Evolutionary conservation across 2,113 vertebrate species (phyloP).

Genomic region (Thunnus maccoyii): DNA sequence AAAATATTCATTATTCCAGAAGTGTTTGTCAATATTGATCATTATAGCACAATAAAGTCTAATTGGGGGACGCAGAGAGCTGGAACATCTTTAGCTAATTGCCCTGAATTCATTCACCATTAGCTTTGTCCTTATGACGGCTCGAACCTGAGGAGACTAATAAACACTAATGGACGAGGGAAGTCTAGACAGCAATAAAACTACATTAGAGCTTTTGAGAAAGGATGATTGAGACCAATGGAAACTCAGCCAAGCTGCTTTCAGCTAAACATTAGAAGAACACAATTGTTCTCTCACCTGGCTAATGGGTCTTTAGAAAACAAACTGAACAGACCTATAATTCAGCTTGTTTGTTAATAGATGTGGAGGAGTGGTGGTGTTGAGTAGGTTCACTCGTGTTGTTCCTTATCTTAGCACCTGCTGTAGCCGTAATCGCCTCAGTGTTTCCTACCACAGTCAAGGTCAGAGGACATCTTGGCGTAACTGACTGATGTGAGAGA

Average conservation of each 20-base stretch:
- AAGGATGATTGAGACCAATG: constrained; percentile 38
- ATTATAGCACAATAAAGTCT: neutral
- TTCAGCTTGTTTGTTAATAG: constrained; percentile 10
- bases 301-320: constrained; percentile 54
- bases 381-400: neutral
- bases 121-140: constrained; percentile 24
- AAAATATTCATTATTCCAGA: constrained; percentile 4
- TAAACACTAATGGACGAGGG: constrained; percentile 51
- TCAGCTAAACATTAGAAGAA: constrained; percentile 35
- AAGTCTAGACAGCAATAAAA: constrained; percentile 50
- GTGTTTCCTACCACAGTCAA: constrained; percentile 10
- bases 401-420: constrained; percentile 29
- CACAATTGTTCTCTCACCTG: constrained; percentile 24
- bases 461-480: constrained; percentile 9
- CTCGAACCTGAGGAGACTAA: constrained; percentile 20
- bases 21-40: constrained; percentile 15
- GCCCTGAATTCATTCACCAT: constrained; percentile 36
- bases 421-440: constrained; percentile 20
- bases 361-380: neutral
- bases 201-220: constrained; percentile 30
- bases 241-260: constrained; percentile 25
- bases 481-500: neutral
- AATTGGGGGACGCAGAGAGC: neutral
- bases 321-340: constrained; percentile 12
- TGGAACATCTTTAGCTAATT: neutral